These are phyloP conservation scores for Tadarida brasiliensis DNA, from an alignment of 2,797 vertebrate genomes.

Conservation along the genomic window DNA sequence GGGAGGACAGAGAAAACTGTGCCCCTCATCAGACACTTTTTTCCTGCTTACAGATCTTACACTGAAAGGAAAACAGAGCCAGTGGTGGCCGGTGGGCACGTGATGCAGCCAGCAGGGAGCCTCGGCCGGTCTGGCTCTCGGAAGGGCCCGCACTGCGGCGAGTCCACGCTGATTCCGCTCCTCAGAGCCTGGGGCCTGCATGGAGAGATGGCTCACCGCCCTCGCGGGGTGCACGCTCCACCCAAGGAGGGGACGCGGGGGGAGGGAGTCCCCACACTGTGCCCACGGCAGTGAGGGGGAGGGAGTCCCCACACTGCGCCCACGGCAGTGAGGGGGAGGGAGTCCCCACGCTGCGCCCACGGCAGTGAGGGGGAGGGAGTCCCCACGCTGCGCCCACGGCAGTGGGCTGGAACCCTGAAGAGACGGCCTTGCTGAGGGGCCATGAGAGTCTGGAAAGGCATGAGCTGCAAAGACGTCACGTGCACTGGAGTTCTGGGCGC, in stretches of 20 bases:
- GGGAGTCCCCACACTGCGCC: no score
- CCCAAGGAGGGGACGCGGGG: background rate
- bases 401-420: no score
- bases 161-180: fast-evolving
- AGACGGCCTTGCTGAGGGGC: background rate
- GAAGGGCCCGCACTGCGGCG: background rate
- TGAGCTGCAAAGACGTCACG: background rate
- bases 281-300: no score
- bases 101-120: no score
- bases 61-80: background rate
- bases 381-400: no score
- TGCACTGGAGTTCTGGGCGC: background rate
- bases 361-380: no score
- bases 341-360: no score
- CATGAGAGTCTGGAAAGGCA: background rate
- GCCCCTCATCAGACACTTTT: background rate
- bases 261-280: no score
- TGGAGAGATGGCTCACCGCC: background rate
- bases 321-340: no score
- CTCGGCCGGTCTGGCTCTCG: background rate
- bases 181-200: fast-evolving
- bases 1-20: background rate
- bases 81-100: no score
- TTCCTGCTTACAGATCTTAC: background rate
- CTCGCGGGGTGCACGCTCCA: fast-evolving